Conservation (phyloP, 1,140 invertebrate genomes). For the Drosophila tropicalis region DNA sequence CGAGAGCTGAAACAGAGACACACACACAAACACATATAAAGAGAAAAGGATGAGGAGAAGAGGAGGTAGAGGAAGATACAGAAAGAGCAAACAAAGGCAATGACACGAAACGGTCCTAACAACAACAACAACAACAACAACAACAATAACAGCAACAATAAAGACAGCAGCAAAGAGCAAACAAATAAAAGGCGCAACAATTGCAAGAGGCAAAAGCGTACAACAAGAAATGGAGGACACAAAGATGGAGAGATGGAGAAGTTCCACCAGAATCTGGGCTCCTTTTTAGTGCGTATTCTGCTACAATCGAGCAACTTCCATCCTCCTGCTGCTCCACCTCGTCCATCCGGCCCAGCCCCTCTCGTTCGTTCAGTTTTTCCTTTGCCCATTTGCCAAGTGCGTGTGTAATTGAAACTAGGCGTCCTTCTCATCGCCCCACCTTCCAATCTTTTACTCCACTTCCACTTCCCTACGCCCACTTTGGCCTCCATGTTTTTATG, state of each 20-base stretch:
- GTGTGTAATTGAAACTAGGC: slow-evolving; percentile 80
- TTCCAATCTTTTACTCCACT: neutral
- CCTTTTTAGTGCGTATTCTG: slow-evolving; percentile 44
- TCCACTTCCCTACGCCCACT: neutral
- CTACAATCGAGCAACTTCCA: neutral
- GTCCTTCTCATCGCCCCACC: neutral
- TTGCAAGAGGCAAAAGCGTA: slow-evolving; percentile 47
- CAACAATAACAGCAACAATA: slow-evolving; percentile 35
- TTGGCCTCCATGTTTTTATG: slow-evolving; percentile 29
- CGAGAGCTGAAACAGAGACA: slow-evolving; percentile 15
- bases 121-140: slow-evolving; percentile 50
- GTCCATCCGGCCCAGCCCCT: slow-evolving; percentile 1
- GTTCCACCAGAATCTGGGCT: neutral
- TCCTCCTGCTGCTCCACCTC: neutral
- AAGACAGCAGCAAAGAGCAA: slow-evolving; percentile 60
- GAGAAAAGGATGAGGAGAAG: neutral
- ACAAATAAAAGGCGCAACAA: slow-evolving; percentile 81
- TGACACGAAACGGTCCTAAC: slow-evolving; percentile 71
- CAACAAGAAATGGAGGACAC: slow-evolving; percentile 13
- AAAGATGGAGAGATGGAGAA: neutral
- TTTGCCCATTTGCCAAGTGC: slow-evolving; percentile 59
- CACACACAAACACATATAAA: neutral
- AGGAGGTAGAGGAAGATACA: neutral
- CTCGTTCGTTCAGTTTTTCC: slow-evolving; percentile 1
- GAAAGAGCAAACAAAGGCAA: slow-evolving; percentile 72